Evolutionary conservation across 2,888 invertebrate species (phyloP).

Genomic region (Drosophila mulleri): DNA sequence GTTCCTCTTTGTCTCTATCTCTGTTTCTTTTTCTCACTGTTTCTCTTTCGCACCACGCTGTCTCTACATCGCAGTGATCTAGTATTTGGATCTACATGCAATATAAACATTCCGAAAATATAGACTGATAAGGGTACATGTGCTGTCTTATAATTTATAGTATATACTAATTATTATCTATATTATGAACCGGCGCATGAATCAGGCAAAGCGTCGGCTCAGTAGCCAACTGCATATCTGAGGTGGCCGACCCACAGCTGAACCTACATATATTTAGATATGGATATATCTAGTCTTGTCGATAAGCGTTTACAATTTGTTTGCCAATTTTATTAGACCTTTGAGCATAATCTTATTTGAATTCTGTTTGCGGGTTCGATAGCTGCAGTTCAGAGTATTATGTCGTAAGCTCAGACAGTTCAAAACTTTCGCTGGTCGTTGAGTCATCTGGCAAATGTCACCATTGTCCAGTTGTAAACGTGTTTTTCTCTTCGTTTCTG

Average conservation of each 20-base stretch:
- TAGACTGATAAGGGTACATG: slow-evolving; percentile 32
- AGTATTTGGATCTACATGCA: slow-evolving; percentile 6
- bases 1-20: too few relatives aligned
- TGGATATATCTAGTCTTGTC: neutral
- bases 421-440: neutral
- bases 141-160: neutral
- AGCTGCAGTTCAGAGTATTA: neutral
- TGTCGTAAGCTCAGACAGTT: neutral
- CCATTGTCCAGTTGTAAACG: slow-evolving; percentile 19
- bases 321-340: neutral
- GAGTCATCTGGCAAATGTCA: slow-evolving; percentile 11
- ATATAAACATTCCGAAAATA: slow-evolving; percentile 4
- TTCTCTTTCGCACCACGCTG: slow-evolving; percentile 6
- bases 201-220: slow-evolving; percentile 22
- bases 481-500: neutral
- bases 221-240: slow-evolving; percentile 8
- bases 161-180: slow-evolving; percentile 34
- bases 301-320: slow-evolving; percentile 10
- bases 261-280: neutral
- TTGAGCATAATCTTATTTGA: slow-evolving; percentile 7
- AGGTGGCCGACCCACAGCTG: slow-evolving; percentile 7
- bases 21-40: neutral
- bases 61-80: slow-evolving; percentile 30
- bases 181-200: slow-evolving; percentile 27
- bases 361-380: neutral